These are phyloP conservation scores for Stenopsyche tienmushanensis DNA, from an alignment of 1,140 invertebrate species.

Conservation along the genomic window DNA sequence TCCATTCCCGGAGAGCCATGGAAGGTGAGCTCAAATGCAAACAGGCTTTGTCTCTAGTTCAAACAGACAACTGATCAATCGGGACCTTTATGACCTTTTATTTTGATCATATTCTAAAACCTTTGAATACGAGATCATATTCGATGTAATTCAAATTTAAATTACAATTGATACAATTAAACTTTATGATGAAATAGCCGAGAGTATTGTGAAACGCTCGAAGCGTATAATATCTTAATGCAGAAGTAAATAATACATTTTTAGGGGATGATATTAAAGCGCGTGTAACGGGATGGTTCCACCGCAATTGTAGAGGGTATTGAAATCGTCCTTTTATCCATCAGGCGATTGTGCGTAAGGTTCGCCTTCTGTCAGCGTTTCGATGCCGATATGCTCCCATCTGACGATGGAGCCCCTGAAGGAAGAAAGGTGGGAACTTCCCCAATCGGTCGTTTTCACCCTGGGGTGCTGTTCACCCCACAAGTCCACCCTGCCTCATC, in stretches of 20 bases:
- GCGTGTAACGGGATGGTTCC: neutral
- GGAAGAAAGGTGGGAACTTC: conserved; percentile 2
- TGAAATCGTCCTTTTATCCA: neutral
- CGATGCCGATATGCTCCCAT: neutral
- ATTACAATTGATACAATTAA: too few relatives aligned
- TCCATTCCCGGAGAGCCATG: conserved; percentile 19
- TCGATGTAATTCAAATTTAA: too few relatives aligned
- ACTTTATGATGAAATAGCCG: too few relatives aligned
- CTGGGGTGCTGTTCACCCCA: neutral
- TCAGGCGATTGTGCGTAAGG: conserved; percentile 17
- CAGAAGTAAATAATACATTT: too few relatives aligned
- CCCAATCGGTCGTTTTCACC: neutral
- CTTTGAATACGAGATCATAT: neutral
- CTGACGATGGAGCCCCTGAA: neutral
- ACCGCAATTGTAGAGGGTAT: conserved; percentile 12
- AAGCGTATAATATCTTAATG: too few relatives aligned
- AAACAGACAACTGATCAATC: conserved; percentile 15
- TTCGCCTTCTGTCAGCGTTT: conserved; percentile 21
- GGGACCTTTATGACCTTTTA: conserved; percentile 23
- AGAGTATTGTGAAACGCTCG: too few relatives aligned
- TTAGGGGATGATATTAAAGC: too few relatives aligned
- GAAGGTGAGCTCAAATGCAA: conserved; percentile 40
- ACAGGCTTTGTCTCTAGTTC: conserved; percentile 33
- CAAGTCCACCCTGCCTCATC: conserved; percentile 30
- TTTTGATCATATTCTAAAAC: neutral